Evolutionary conservation across 2,888 invertebrate species (phyloP).

Genomic region (Agrenia bidenticulata): DNA sequence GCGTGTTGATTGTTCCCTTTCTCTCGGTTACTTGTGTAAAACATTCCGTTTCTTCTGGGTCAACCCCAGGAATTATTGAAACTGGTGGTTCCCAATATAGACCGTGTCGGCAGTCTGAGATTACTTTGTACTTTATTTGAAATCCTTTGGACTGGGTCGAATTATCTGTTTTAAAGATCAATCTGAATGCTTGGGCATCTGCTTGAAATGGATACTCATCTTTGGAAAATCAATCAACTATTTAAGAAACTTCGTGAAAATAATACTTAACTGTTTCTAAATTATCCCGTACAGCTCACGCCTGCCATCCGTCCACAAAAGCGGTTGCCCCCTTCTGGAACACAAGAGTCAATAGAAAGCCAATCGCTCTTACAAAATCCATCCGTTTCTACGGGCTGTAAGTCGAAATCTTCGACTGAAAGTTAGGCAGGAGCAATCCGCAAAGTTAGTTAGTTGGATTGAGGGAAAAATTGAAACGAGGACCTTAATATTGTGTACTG

Average conservation of each 20-base stretch:
- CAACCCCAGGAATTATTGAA: conserved; percentile 53
- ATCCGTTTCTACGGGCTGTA: conserved; percentile 49
- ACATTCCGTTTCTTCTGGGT: conserved; percentile 51
- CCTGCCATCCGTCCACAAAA: conserved; percentile 54
- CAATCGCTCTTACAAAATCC: conserved; percentile 54
- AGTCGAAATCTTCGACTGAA: conserved; percentile 53
- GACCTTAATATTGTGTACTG: conserved; percentile 22
- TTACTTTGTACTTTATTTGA: conserved; percentile 52
- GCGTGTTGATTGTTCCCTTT: conserved; percentile 54
- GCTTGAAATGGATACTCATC: conserved; percentile 55
- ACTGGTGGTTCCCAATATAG: conserved; percentile 53
- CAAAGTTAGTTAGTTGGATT: neutral
- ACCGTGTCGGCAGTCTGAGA: conserved; percentile 50
- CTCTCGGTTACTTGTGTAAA: conserved; percentile 54
- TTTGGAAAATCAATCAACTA: conserved; percentile 34
- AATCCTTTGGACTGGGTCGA: conserved; percentile 45
- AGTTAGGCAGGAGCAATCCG: neutral
- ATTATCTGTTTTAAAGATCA: conserved; percentile 49
- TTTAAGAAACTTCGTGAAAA: neutral
- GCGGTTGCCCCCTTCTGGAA: conserved; percentile 54
- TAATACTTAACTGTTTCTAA: neutral
- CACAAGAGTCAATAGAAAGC: conserved; percentile 54
- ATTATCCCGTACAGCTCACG: conserved; percentile 53
- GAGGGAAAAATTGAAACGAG: neutral
- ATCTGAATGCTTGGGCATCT: conserved; percentile 53